These are phyloP conservation scores for Melanotaenia boesemani DNA, from an alignment of 2,797 vertebrate species.

Conservation along the genomic window DNA sequence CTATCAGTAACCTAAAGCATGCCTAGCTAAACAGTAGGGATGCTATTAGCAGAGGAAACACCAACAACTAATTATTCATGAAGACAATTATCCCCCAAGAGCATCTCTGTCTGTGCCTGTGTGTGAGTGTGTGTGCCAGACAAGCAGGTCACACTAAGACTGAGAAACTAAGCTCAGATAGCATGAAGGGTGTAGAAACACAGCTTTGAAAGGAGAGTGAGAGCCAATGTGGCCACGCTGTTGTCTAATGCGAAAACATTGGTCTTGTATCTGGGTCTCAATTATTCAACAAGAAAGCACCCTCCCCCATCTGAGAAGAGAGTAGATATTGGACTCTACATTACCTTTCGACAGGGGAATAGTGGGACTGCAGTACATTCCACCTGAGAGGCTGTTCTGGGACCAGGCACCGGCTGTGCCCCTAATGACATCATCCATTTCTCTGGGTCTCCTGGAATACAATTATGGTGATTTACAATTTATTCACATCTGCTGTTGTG, in stretches of 20 bases:
- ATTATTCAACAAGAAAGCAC: conserved; percentile 82
- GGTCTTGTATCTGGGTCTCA: conserved; percentile 82
- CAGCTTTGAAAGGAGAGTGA: conserved; percentile 44
- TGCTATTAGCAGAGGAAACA: conserved; percentile 57
- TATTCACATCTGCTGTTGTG: conserved; percentile 80
- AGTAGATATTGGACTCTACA: conserved; percentile 81
- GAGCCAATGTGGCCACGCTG: conserved; percentile 68
- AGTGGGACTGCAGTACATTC: conserved; percentile 66
- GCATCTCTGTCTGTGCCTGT: not conserved
- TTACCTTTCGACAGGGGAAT: conserved; percentile 80
- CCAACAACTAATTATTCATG: conserved; percentile 66
- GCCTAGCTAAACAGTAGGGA: conserved; percentile 28
- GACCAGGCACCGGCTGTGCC: conserved; percentile 75
- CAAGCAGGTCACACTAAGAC: conserved; percentile 27
- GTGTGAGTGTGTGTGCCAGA: conserved; percentile 16
- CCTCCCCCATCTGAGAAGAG: conserved; percentile 70
- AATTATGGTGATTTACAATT: conserved; percentile 82
- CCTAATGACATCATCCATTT: conserved; percentile 85
- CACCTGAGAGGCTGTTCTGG: conserved; percentile 80
- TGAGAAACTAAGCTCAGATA: conserved; percentile 39
- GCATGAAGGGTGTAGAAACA: conserved; percentile 42
- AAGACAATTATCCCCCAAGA: conserved; percentile 61
- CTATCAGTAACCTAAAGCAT: conserved; percentile 46
- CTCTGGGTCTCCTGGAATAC: conserved; percentile 76
- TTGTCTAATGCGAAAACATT: conserved; percentile 76